Percentiles rank a stretch among this genome's conserved stretches.
Conservation (phyloP, 2,888 invertebrate genomes). For the Drosophila leonis region DNA sequence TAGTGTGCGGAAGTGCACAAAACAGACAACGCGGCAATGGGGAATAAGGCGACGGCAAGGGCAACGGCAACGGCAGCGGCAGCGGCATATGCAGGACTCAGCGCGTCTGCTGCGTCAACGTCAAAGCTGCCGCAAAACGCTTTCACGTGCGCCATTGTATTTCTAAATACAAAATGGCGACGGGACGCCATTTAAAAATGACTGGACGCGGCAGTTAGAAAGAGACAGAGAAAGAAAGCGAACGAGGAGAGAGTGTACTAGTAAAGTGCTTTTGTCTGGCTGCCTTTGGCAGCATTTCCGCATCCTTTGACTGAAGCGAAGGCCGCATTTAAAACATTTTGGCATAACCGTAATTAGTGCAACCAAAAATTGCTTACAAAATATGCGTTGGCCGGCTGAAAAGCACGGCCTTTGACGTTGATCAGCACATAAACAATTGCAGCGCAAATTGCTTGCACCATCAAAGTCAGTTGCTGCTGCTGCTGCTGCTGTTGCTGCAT, state of each 20-base stretch:
- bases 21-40: slow-evolving; percentile 49
- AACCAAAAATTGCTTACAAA: slow-evolving; percentile 50
- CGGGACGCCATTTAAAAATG: slow-evolving; percentile 46
- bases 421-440: slow-evolving; percentile 57
- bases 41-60: slow-evolving; percentile 26
- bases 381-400: background rate
- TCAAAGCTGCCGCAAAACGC: slow-evolving; percentile 55
- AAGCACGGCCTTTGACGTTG: slow-evolving; percentile 28
- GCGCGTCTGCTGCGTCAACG: slow-evolving; percentile 50
- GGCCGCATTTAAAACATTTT: slow-evolving; percentile 31
- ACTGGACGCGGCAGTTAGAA: background rate
- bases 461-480: slow-evolving; percentile 28
- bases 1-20: slow-evolving; percentile 51
- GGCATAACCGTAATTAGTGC: slow-evolving; percentile 56
- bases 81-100: slow-evolving; percentile 48
- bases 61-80: slow-evolving; percentile 3
- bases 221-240: background rate
- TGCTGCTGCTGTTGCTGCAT: slow-evolving; percentile 10
- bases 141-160: slow-evolving; percentile 59
- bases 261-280: slow-evolving; percentile 41
- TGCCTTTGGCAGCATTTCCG: slow-evolving; percentile 32
- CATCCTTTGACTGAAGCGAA: slow-evolving; percentile 18
- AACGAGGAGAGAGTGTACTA: background rate
- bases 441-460: slow-evolving; percentile 45
- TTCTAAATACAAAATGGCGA: slow-evolving; percentile 70